A percentile compares a stretch with the other conserved stretches of the same genome.
Evolutionary conservation across 1,140 invertebrate species (phyloP).

Genomic region (Cyclina sinensis): DNA sequence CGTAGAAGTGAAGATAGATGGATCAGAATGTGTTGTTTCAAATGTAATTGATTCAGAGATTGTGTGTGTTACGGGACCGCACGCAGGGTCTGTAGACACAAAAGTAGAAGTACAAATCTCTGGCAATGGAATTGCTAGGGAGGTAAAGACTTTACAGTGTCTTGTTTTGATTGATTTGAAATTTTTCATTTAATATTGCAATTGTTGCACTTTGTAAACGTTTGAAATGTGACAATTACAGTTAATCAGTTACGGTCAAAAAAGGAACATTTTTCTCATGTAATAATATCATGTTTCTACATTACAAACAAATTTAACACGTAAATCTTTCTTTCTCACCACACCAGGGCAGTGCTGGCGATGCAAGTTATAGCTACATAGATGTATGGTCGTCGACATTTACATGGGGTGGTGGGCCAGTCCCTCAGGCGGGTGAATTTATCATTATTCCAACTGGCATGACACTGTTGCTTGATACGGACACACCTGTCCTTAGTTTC

Average conservation of each 20-base stretch:
- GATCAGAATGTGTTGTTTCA: conserved; percentile 67
- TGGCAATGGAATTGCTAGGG: conserved; percentile 72
- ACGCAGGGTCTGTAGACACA: conserved; percentile 59
- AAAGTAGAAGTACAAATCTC: conserved; percentile 71
- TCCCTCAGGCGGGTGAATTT: conserved; percentile 81
- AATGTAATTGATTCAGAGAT: conserved; percentile 68
- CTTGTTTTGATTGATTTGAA: too few relatives aligned
- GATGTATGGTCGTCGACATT: conserved; percentile 61
- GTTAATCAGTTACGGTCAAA: too few relatives aligned
- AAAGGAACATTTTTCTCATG: too few relatives aligned
- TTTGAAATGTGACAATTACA: too few relatives aligned
- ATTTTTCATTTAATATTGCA: too few relatives aligned
- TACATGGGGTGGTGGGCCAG: conserved; percentile 50
- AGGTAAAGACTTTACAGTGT: too few relatives aligned
- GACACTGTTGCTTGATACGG: conserved; percentile 81
- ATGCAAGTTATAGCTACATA: conserved; percentile 40
- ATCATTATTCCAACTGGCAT: conserved; percentile 81
- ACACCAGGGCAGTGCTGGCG: background rate
- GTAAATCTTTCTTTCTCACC: too few relatives aligned
- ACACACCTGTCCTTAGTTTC: conserved; percentile 80
- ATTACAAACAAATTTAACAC: too few relatives aligned
- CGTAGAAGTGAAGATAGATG: conserved; percentile 72
- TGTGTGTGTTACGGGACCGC: conserved; percentile 72
- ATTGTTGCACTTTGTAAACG: too few relatives aligned
- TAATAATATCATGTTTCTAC: too few relatives aligned